These are phyloP conservation scores for Coenonympha glycerion DNA, from an alignment of 2,888 invertebrate species.

Conservation along the genomic window DNA sequence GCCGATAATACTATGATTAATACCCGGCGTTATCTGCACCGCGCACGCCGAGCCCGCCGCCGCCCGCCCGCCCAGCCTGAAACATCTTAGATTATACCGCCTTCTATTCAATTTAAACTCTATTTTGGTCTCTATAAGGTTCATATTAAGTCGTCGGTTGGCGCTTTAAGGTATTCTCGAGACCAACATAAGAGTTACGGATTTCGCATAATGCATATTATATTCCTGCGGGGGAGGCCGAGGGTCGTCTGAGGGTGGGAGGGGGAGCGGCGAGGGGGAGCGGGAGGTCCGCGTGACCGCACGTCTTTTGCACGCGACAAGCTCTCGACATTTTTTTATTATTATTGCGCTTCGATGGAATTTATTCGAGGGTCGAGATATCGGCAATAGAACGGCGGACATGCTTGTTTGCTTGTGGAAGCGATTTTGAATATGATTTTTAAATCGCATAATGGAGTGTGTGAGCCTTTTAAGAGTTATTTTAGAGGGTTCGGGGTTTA, in stretches of 20 bases:
- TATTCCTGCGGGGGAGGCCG: constrained; percentile 48
- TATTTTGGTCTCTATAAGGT: constrained; percentile 27
- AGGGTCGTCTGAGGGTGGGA: constrained; percentile 33
- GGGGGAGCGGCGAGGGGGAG: constrained; percentile 28
- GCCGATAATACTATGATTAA: constrained; percentile 76
- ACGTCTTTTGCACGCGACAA: constrained; percentile 75
- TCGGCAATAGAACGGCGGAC: constrained; percentile 60
- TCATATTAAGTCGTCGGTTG: constrained; percentile 19
- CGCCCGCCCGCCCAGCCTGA: constrained; percentile 30
- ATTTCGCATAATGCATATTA: constrained; percentile 77
- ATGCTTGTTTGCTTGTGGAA: constrained; percentile 56
- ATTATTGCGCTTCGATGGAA: constrained; percentile 75
- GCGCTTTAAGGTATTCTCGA: constrained; percentile 60
- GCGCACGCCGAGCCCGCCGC: constrained; percentile 65
- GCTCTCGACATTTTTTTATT: constrained; percentile 75
- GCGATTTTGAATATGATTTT: constrained; percentile 74
- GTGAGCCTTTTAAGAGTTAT: constrained; percentile 58
- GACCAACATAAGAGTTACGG: constrained; percentile 71
- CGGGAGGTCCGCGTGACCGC: constrained; percentile 61
- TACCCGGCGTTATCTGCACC: constrained; percentile 72
- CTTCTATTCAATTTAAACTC: constrained; percentile 18
- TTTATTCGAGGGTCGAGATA: constrained; percentile 59
- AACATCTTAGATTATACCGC: constrained; percentile 29
- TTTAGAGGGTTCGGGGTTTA: constrained; percentile 39
- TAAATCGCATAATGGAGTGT: constrained; percentile 72